phyloP scores from a whole-genome alignment of 92 coral and sea anemone genomes.

The Scolanthus callimorphus region DNA sequence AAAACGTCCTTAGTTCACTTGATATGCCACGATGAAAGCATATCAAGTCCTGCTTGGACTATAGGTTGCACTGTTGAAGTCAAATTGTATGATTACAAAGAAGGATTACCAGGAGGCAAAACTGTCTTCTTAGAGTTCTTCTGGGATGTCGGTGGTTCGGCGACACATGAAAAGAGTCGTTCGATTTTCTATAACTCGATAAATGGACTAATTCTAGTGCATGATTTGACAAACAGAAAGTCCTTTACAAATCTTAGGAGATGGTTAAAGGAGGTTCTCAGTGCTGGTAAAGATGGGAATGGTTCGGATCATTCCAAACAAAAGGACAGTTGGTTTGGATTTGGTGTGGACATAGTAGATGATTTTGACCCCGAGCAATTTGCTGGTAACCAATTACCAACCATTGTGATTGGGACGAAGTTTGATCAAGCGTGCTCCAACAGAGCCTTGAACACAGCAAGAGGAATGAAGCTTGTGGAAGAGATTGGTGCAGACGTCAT shows the following conservation, averaged over 20 bases:
- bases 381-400: constrained; percentile 96
- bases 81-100: constrained; percentile 84
- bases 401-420: constrained; percentile 91
- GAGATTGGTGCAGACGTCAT: constrained; percentile 97
- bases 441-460: constrained; percentile 63
- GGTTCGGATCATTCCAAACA: constrained; percentile 27
- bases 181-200: constrained; percentile 86
- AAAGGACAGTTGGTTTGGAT: constrained; percentile 63
- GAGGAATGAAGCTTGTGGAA: constrained; percentile 85
- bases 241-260: constrained; percentile 85
- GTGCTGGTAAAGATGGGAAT: constrained; percentile 67
- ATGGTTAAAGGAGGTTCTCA: constrained; percentile 91
- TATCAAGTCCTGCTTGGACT: constrained; percentile 96
- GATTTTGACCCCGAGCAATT: constrained; percentile 95
- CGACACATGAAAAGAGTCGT: constrained; percentile 87
- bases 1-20: constrained; percentile 90
- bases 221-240: constrained; percentile 95
- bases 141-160: constrained; percentile 99
- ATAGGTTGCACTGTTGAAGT: constrained; percentile 97
- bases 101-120: constrained; percentile 76
- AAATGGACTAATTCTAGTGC: constrained; percentile 94
- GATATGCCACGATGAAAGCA: constrained; percentile 87
- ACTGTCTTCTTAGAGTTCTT: constrained; percentile 91
- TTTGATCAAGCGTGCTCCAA: constrained; percentile 88
- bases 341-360: constrained; percentile 70